Conservation (phyloP, 2,888 invertebrate genomes). For the Diarsia brunnea region DNA sequence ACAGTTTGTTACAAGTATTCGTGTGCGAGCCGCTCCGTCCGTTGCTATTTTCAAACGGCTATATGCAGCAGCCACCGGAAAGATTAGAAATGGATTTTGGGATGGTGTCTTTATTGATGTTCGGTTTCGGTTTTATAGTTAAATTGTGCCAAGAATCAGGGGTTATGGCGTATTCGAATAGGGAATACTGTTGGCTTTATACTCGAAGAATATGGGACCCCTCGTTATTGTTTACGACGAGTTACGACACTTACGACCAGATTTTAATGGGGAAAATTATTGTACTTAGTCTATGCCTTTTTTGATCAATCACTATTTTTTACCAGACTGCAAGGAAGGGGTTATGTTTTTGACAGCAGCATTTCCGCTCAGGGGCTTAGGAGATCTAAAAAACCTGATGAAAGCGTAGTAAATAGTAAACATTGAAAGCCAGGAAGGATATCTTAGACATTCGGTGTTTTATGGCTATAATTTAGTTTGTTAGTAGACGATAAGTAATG, state of each 20-base stretch:
- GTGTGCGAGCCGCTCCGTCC: constrained; percentile 79
- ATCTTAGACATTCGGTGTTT: background rate
- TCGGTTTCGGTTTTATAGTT: constrained; percentile 46
- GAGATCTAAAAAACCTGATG: background rate
- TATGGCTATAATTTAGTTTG: background rate
- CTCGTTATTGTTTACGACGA: background rate
- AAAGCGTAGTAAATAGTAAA: background rate
- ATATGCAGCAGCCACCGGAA: constrained; percentile 85
- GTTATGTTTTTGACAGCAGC: background rate
- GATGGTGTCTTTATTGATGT: constrained; percentile 66
- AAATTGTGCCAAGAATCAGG: constrained; percentile 40
- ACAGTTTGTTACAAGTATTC: constrained; percentile 78
- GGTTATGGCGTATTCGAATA: constrained; percentile 4
- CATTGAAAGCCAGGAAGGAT: background rate
- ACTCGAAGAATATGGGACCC: background rate
- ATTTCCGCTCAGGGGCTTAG: background rate
- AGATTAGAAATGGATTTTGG: constrained; percentile 74
- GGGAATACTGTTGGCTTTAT: background rate
- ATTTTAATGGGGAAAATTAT: background rate
- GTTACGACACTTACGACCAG: background rate
- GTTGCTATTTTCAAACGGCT: constrained; percentile 83
- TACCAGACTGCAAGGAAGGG: too few species aligned
- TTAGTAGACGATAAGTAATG: constrained; percentile 4
- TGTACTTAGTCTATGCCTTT: background rate
- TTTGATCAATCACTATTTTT: too few species aligned